phyloP scores from a whole-genome alignment of 2,797 vertebrate species.

The Crenuchus spilurus region DNA sequence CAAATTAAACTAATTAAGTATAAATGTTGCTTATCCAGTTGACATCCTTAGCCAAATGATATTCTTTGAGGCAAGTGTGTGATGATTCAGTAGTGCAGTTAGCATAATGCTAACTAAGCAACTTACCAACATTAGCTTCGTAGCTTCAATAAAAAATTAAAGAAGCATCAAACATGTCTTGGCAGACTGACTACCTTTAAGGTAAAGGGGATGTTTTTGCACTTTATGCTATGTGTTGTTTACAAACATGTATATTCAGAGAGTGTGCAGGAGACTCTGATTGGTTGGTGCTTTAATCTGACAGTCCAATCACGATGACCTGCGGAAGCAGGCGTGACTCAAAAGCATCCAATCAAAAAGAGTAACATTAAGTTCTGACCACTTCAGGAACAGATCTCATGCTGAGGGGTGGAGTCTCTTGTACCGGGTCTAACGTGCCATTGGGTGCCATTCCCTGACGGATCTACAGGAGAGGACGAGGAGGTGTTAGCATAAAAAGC shows the following conservation, averaged over 20 bases:
- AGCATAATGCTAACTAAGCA: no score
- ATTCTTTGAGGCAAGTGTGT: no score
- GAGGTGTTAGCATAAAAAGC: slow-evolving; percentile 44
- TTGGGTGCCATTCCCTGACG: slow-evolving; percentile 69
- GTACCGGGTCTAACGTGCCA: slow-evolving; percentile 78
- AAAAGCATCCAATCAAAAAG: slow-evolving; percentile 29
- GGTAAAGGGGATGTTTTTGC: no score
- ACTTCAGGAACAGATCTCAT: slow-evolving; percentile 59
- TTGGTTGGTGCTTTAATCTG: slow-evolving; percentile 28
- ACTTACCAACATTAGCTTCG: no score
- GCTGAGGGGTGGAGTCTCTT: slow-evolving; percentile 51
- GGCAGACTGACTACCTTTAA: no score
- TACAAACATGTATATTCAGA: neutral
- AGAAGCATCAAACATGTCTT: no score
- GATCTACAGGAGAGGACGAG: slow-evolving; percentile 60
- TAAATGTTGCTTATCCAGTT: no score
- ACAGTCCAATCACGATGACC: slow-evolving; percentile 7
- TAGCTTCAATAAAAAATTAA: no score
- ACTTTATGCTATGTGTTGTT: neutral
- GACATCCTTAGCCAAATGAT: no score
- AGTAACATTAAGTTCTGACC: slow-evolving; percentile 25
- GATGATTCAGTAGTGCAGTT: no score
- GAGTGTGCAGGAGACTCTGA: slow-evolving; percentile 23
- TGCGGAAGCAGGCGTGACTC: neutral
- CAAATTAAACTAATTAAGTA: no score